Percentiles rank a stretch among this genome's conserved stretches.
Evolutionary conservation across 2,113 vertebrate species (phyloP).

Genomic region (Grammomys dolichurus): DNA sequence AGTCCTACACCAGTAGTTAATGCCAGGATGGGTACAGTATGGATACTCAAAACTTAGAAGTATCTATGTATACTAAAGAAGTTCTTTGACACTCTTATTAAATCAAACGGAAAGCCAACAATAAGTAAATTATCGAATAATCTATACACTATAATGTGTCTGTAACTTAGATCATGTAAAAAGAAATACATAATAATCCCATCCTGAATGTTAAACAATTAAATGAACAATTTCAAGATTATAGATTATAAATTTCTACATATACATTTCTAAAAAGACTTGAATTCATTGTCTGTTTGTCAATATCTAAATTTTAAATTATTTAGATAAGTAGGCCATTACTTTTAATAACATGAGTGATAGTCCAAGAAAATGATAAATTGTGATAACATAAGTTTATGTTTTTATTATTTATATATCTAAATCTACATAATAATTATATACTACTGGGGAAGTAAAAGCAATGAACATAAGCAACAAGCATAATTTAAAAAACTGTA

Average conservation of each 20-base stretch:
- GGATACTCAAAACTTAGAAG: too few relatives aligned
- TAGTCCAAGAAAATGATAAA: neutral
- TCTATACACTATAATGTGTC: neutral
- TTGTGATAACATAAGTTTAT: neutral
- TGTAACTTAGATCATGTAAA: neutral
- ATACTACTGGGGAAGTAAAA: neutral
- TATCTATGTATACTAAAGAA: neutral
- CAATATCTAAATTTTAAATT: neutral
- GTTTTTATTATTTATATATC: neutral
- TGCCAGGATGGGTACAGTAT: too few relatives aligned
- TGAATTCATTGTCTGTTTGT: neutral
- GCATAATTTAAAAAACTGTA: neutral
- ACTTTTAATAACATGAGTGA: neutral
- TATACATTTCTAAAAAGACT: neutral
- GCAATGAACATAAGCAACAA: neutral
- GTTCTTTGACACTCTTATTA: neutral
- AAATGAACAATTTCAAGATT: constrained; percentile 1
- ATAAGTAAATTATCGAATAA: neutral
- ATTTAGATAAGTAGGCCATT: neutral
- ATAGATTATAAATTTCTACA: neutral
- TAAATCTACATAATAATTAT: neutral
- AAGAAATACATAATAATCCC: neutral
- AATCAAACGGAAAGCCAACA: neutral
- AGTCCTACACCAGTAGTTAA: too few relatives aligned
- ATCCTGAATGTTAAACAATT: neutral